Percentiles rank a stretch among this genome's conserved stretches.
phyloP scores from a whole-genome alignment of 2,888 invertebrate genomes.

The Muschampia plurimacula region DNA sequence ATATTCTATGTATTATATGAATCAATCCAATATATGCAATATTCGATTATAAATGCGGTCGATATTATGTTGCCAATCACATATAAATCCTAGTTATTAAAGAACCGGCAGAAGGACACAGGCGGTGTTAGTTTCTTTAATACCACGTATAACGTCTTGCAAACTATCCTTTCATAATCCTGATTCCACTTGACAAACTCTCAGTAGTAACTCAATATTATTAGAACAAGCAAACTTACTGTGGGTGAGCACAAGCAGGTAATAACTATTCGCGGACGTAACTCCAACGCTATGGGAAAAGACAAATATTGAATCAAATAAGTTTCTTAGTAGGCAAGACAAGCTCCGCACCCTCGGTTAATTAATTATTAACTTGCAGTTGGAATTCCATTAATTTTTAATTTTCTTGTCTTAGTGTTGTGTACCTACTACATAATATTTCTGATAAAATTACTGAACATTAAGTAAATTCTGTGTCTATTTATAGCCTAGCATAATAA shows the following conservation, averaged over 20 bases:
- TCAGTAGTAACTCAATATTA: constrained; percentile 61
- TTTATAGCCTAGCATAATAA: too few relatives aligned
- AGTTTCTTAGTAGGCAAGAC: constrained; percentile 66
- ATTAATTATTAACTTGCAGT: constrained; percentile 70
- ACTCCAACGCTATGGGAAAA: constrained; percentile 69
- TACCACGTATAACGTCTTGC: background rate
- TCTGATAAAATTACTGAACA: too few relatives aligned
- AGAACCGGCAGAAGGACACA: too few relatives aligned
- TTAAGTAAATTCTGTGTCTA: too few relatives aligned
- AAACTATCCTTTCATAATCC: background rate
- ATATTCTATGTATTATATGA: too few relatives aligned
- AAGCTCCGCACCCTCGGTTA: constrained; percentile 65
- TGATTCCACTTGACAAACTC: constrained; percentile 17
- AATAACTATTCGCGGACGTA: constrained; percentile 57
- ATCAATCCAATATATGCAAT: too few relatives aligned
- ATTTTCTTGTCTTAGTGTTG: background rate
- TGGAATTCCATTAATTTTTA: constrained; percentile 53
- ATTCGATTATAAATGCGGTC: too few relatives aligned
- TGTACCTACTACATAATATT: background rate
- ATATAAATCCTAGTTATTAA: too few relatives aligned
- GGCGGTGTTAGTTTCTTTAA: too few relatives aligned
- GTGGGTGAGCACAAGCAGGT: constrained; percentile 55
- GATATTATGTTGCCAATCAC: too few relatives aligned
- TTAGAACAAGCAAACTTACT: constrained; percentile 68
- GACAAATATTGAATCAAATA: constrained; percentile 75